Evolutionary conservation across 2,888 invertebrate species (phyloP), one percentile per base, ranked within the genome.

Genomic region (Leucophora obtusa): DNA sequence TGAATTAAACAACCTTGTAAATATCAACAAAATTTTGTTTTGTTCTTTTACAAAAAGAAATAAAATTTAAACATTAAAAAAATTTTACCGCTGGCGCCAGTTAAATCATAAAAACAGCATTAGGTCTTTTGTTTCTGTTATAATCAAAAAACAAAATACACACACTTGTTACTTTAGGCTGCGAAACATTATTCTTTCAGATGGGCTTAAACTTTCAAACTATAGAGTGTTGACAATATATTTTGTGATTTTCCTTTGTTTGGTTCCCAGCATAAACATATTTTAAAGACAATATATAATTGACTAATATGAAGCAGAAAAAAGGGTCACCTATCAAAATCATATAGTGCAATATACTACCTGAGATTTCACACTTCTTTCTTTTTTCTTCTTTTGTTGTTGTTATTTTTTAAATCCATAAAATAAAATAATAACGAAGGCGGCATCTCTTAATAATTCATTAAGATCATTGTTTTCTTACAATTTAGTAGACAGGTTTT

Each of bases 281-380:
- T 33, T 33, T 33, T 33, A 56, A 33, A 8, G 15, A 65, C 58
- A 51, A 51, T 33, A 56, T 51, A 56, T n/a, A 54, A 69, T 62
- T 73, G 82, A 80, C 79, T 76, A 63, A 71, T 78, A 74, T 56
- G 51, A 74, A 62, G 21, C 51, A 60, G 24, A 60, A 66, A 68
- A 65, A 69, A 79, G 76, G 76, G 73, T 77, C 81, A 81, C 54
- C 53, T 56, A 65, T 65, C 76, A 71, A 76, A 24, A 65, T 70
- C 51, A 68, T 69, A 9, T 7, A 28, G 28, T 66, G 58, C 73
- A 75, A 81, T 68, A 43, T 62, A 81, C 82, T 85, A 84, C 83
- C 83, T 84, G 82, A 59, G 78, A 82, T 82, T 85, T 84, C 84
- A 84, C 85, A 85, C 85, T 82, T 84, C 76, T 76, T 72, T 66